Evolutionary conservation across 2,888 invertebrate species (phyloP).

Genomic region (Diabrotica balteata): DNA sequence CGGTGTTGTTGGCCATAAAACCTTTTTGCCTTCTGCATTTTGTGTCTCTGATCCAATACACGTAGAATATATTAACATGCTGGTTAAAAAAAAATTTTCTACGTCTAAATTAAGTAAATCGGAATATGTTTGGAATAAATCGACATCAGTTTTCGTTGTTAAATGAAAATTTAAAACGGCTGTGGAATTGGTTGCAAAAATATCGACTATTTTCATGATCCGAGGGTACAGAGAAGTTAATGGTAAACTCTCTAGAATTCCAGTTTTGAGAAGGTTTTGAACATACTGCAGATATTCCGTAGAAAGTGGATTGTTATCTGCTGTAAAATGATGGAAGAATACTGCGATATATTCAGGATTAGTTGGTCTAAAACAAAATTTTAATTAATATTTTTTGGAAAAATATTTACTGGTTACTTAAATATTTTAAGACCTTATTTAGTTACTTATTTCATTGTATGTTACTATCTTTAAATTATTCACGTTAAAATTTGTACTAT

Average conservation of each 20-base stretch:
- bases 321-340: conserved; percentile 29
- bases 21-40: conserved; percentile 8
- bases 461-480: no score
- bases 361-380: conserved; percentile 29
- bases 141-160: conserved; percentile 10
- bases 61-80: conserved; percentile 34
- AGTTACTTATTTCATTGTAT: no score
- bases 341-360: conserved; percentile 43
- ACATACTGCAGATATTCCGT: conserved; percentile 31
- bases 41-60: conserved; percentile 33
- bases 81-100: conserved; percentile 21
- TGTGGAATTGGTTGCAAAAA: conserved; percentile 37
- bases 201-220: conserved; percentile 41
- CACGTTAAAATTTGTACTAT: no score
- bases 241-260: conserved; percentile 9
- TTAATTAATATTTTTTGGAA: not conserved
- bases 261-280: conserved; percentile 27
- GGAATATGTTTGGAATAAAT: not conserved
- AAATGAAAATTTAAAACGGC: conserved; percentile 44
- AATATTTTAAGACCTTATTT: no score
- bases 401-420: no score
- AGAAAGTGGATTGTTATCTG: conserved; percentile 39
- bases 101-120: not conserved
- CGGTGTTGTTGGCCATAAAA: conserved; percentile 41
- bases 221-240: conserved; percentile 35